These are phyloP conservation scores for Cyphomyrmex costatus DNA, from an alignment of 1,140 invertebrate genomes.

Conservation along the genomic window DNA sequence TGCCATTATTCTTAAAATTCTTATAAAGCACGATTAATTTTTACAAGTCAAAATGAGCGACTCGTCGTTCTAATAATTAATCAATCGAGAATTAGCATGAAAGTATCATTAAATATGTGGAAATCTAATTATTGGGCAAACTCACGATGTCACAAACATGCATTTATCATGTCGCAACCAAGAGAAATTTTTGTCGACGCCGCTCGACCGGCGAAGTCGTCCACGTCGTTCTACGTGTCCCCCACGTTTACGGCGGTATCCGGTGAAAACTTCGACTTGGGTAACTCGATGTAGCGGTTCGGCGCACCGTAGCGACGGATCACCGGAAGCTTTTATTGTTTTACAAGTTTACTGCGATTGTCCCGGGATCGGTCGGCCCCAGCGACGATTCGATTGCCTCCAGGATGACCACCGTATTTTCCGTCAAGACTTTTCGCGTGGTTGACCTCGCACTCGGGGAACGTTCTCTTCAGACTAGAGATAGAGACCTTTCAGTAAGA, in stretches of 20 bases:
- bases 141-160: background rate
- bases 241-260: constrained; percentile 63
- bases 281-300: constrained; percentile 80
- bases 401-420: constrained; percentile 67
- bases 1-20: background rate
- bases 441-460: constrained; percentile 27
- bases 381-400: constrained; percentile 69
- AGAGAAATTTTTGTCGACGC: constrained; percentile 42
- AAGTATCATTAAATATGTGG: background rate
- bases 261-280: constrained; percentile 74
- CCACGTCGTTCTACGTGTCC: constrained; percentile 29
- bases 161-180: background rate
- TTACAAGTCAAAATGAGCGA: background rate
- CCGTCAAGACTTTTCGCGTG: constrained; percentile 66
- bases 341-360: constrained; percentile 84
- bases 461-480: background rate
- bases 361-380: constrained; percentile 60
- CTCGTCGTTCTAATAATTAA: background rate
- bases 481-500: too few relatives aligned
- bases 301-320: constrained; percentile 58
- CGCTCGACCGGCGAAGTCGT: background rate
- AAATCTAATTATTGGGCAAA: background rate
- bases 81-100: background rate
- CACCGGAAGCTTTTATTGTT: constrained; percentile 86
- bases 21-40: background rate